Evolutionary conservation across 92 coral and sea anemone genomes (phyloP).

Genomic region (Metridium senile): DNA sequence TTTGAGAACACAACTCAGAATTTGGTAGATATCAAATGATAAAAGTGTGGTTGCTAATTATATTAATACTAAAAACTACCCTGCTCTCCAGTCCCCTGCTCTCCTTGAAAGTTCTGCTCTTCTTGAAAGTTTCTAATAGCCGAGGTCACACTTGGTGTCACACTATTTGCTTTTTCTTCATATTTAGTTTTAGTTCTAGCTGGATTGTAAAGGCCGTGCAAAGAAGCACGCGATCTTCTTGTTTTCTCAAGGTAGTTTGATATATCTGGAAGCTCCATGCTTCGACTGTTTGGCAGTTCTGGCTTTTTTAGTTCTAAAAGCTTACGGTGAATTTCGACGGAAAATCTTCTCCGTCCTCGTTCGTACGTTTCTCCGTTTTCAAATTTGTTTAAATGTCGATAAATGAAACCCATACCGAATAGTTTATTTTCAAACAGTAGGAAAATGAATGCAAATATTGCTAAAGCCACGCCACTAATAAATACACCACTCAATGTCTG

Average conservation of each 20-base stretch:
- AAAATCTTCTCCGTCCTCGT: slow-evolving; percentile 49
- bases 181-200: slow-evolving; percentile 39
- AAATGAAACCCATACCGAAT: slow-evolving; percentile 71
- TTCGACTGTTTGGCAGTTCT: slow-evolving; percentile 9
- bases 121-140: background rate
- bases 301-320: slow-evolving; percentile 42
- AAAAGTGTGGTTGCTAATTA: too few relatives aligned
- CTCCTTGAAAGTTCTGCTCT: too few relatives aligned
- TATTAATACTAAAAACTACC: too few relatives aligned
- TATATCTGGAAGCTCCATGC: slow-evolving; percentile 68
- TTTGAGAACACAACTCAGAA: too few relatives aligned
- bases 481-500: slow-evolving; percentile 79
- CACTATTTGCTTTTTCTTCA: slow-evolving; percentile 3
- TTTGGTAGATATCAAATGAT: too few relatives aligned
- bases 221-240: slow-evolving; percentile 48
- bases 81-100: too few relatives aligned
- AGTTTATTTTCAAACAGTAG: slow-evolving; percentile 74
- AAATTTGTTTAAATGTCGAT: slow-evolving; percentile 42
- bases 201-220: slow-evolving; percentile 69
- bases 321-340: slow-evolving; percentile 64
- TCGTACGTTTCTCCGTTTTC: slow-evolving; percentile 35
- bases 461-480: slow-evolving; percentile 73
- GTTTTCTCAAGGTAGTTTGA: slow-evolving; percentile 60
- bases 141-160: slow-evolving; percentile 21
- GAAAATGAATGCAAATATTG: slow-evolving; percentile 57